Conservation (phyloP, 1,140 invertebrate species). For the Caenorhabditis elegans region DNA sequence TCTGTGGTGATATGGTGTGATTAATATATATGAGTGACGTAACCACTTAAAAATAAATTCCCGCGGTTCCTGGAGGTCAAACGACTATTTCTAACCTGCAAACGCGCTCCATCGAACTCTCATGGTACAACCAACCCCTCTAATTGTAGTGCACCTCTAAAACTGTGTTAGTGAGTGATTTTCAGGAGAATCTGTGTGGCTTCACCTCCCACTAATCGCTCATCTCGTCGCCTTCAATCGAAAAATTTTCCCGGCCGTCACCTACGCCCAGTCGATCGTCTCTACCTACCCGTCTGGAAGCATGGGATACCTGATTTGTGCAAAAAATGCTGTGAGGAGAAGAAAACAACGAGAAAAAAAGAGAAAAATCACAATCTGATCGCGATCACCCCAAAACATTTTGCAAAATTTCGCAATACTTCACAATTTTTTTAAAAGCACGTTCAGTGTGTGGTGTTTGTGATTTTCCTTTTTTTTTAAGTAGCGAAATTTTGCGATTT, state of each 20-base stretch:
- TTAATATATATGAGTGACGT: too few relatives aligned
- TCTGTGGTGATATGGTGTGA: too few relatives aligned
- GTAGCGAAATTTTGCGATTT: too few relatives aligned
- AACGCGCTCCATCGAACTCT: too few relatives aligned
- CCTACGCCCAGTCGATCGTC: constrained; percentile 80
- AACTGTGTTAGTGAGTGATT: not conserved
- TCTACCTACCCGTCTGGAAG: constrained; percentile 93
- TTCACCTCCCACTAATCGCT: constrained; percentile 78
- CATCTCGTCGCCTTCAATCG: constrained; percentile 77
- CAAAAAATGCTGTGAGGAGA: constrained; percentile 63
- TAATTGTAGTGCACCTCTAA: too few relatives aligned
- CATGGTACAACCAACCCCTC: too few relatives aligned
- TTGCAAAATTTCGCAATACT: not conserved
- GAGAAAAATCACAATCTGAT: not conserved
- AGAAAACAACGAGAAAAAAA: not conserved
- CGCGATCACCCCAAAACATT: not conserved
- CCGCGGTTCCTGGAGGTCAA: too few relatives aligned
- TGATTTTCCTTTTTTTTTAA: too few relatives aligned
- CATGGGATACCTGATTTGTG: constrained; percentile 88
- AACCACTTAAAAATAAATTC: too few relatives aligned
- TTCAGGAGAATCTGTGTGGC: constrained; percentile 87
- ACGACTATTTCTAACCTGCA: too few relatives aligned
- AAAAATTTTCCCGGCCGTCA: constrained; percentile 76
- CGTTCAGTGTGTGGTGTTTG: too few relatives aligned
- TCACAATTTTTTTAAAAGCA: too few relatives aligned